These are phyloP conservation scores for Eurosta solidaginis DNA, from an alignment of 1,140 invertebrate genomes.

Conservation along the genomic window DNA sequence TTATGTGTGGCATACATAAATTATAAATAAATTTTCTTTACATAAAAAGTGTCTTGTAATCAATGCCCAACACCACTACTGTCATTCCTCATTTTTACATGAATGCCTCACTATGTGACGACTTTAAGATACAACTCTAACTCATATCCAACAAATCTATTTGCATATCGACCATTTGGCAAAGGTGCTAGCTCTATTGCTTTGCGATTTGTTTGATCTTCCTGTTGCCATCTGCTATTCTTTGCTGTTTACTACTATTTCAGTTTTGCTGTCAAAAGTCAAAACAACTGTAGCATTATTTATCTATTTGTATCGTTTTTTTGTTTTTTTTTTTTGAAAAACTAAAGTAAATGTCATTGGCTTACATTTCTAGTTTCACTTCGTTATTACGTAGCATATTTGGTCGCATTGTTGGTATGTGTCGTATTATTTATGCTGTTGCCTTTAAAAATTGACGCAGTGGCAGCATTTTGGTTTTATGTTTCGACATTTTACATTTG, in stretches of 20 bases:
- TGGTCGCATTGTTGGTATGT: neutral
- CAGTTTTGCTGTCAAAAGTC: neutral
- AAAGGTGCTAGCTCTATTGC: neutral
- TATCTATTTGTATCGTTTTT: neutral
- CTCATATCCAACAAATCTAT: too few species aligned
- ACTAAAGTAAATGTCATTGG: too few species aligned
- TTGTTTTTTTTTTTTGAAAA: too few species aligned
- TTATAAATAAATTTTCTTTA: too few species aligned
- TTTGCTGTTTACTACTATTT: neutral
- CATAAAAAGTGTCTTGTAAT: too few species aligned
- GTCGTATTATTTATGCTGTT: neutral
- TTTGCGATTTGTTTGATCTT: neutral
- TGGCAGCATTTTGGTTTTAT: slow-evolving; percentile 13
- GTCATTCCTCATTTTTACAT: too few species aligned
- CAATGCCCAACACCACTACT: too few species aligned
- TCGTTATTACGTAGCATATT: neutral
- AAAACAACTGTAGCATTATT: neutral
- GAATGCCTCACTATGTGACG: too few species aligned
- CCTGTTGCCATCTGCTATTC: neutral
- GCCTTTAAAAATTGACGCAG: slow-evolving; percentile 1
- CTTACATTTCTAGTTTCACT: neutral
- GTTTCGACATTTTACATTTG: neutral
- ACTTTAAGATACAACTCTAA: too few species aligned
- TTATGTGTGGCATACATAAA: too few species aligned
- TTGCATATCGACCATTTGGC: slow-evolving; percentile 7